Evolutionary conservation across 2,797 vertebrate species (phyloP), one percentile per base, ranked within the genome.

Genomic region (Propithecus perrieri): DNA sequence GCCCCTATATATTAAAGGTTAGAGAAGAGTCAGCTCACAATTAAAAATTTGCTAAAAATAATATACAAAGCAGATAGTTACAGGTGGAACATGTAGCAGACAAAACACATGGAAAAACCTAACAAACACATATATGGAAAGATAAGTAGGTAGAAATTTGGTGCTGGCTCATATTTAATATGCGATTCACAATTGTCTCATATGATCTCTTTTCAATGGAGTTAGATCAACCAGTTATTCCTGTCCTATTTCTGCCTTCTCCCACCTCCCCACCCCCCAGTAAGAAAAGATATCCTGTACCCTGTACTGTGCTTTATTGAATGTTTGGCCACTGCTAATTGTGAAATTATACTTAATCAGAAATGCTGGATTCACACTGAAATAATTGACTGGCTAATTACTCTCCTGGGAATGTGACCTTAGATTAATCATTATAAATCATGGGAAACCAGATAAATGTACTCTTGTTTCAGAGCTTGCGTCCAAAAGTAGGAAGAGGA

Each of bases 351-450:
- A 89, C 50, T 85, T 91, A 78, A 85, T 89, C 94, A 97, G 71
- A 93, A 95, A 91, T 81, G 50, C 67, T 92, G 53, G 61, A 92
- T 89, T 96, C 86, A 50, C 80, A 53, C 33, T 59, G 76, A 96
- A 88, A 89, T 89, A 88, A 97, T 61, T 90, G 95, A 89, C 91
- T 96, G 85, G 84, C 89, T 96, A 93, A 97, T 96, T 91, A 85
- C 79, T 83, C 91, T 95, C 89, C 41, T 76, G 94, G 84, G 95
- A 94, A 78, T 41, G 57, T 79, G 43, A 67, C 71, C 75, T 91
- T 88, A 78, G 48, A 87, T 85, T 85, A 87, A 95, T 97, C 89
- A 94, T 96, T 95, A 93, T 76, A 94, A 94, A 91, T 94, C 85
- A 83, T 91, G 76, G 15, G 67, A 80, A 95, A 86, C 59, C 30